phyloP scores from a whole-genome alignment of 1,140 invertebrate genomes.

The Stegodyphus dumicola region DNA sequence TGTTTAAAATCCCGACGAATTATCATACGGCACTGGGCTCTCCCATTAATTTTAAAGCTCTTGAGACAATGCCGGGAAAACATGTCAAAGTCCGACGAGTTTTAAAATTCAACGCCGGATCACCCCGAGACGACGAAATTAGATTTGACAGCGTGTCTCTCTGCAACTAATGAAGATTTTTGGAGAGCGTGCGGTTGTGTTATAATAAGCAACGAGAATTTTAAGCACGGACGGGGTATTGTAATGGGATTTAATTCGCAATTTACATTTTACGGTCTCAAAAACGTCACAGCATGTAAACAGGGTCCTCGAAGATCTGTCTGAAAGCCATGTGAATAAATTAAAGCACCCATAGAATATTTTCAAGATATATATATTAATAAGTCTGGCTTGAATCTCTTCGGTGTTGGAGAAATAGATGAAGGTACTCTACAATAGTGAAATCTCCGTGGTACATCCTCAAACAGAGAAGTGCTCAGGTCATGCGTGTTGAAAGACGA shows the following conservation, averaged over 20 bases:
- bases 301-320: constrained; percentile 2
- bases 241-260: constrained; percentile 45
- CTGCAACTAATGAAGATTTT: constrained; percentile 56
- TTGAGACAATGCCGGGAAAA: constrained; percentile 45
- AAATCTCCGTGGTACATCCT: too few relatives aligned
- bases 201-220: constrained; percentile 44
- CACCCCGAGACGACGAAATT: constrained; percentile 22
- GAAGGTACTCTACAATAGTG: too few relatives aligned
- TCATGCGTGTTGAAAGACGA: too few relatives aligned
- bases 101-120: not conserved
- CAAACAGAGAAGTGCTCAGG: too few relatives aligned
- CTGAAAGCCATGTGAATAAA: constrained; percentile 53
- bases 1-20: constrained; percentile 9
- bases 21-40: not conserved
- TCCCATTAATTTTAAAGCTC: constrained; percentile 55
- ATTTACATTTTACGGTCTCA: constrained; percentile 39
- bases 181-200: not conserved
- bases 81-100: constrained; percentile 31
- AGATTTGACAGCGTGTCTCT: constrained; percentile 45
- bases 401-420: too few relatives aligned
- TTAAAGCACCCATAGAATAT: constrained; percentile 30
- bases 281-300: not conserved
- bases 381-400: not conserved
- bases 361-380: constrained; percentile 28
- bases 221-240: constrained; percentile 38